Base-by-base conservation (phyloP, 2,888 invertebrate species). In the Plagiodera versicolora region DNA sequence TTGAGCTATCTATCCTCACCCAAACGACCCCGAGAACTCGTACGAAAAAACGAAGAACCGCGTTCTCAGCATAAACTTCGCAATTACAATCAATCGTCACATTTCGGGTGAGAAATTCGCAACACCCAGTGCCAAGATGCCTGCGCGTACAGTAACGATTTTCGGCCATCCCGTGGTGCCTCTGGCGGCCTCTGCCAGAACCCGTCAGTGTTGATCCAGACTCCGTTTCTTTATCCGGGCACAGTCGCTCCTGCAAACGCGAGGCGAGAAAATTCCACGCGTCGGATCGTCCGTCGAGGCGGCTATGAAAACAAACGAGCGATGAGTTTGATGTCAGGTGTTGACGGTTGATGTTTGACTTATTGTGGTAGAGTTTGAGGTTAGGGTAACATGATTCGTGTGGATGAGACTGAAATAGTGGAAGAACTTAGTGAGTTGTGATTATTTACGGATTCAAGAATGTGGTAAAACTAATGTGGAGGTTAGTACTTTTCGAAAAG, bases 141-240 rank as follows among this genome's bases (percentile, higher is more conserved):
- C 74, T 79, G 79, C 79, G 79, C 78, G 77, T 68, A 75, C 71
- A 76, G 77, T 79, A 79, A 79, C 77, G 79, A 79, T 79, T 79
- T 79, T 79, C 77, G 77, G 61, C 52, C 50, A 54, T 63, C 49
- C 67, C 63, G 70, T 56, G 57, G 57, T 75, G 77, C 78, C 75
- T 64, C 74, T 70, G 56, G 59, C 74, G 79, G 73, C 67, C 57
- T 64, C 65, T 65, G 61, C 61, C 19, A 47, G 69, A 76, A 79
- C 67, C 70, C 66, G 64, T 72, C 75, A 79, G 78, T 79, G 76
- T 78, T 77, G 76, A 72, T 75, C 74, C 72, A 76, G 75, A 39
- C 79, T 75, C 71, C 77, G 77, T 76, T 74, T 74, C 75, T 74
- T 74, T 75, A 75, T 76, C 77, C 75, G 76, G 76, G 76, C n/a